These are phyloP conservation scores for Pyralis farinalis DNA, from an alignment of 2,888 invertebrate species.

Conservation along the genomic window DNA sequence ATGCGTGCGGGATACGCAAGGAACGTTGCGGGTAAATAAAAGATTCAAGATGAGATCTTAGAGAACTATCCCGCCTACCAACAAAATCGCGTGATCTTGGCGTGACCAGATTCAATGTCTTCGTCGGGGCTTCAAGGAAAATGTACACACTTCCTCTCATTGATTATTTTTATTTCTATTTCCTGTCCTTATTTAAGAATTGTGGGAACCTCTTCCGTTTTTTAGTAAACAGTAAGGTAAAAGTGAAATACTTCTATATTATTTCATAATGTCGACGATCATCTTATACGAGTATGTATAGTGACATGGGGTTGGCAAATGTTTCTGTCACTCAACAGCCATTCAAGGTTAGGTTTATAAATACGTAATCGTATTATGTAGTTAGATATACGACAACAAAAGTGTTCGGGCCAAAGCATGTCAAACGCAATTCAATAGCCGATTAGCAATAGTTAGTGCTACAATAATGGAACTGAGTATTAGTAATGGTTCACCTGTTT, in stretches of 20 bases:
- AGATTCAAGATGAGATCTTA: not conserved
- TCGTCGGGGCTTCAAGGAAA: not conserved
- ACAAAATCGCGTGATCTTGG: not conserved
- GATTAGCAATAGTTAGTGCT: constrained; percentile 5
- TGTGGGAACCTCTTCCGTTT: no score
- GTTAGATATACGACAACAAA: constrained; percentile 15
- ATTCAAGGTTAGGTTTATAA: constrained; percentile 6
- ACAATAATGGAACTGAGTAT: not conserved
- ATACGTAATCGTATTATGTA: constrained; percentile 18
- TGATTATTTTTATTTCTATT: not conserved
- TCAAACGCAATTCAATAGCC: constrained; percentile 19
- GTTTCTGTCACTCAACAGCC: not conserved
- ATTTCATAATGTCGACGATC: no score
- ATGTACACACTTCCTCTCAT: not conserved
- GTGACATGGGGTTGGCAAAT: not conserved
- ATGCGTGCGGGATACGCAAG: no score
- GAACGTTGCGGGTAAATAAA: not conserved
- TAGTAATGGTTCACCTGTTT: not conserved
- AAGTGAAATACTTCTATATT: no score
- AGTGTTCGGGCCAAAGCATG: constrained; percentile 13
- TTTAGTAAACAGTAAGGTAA: no score
- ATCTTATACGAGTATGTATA: no score
- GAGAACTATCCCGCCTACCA: not conserved
- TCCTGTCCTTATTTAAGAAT: no score
- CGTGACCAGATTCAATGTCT: not conserved